Conservation (phyloP, 2,888 invertebrate genomes). For the Ormyrus nitidulus region DNA sequence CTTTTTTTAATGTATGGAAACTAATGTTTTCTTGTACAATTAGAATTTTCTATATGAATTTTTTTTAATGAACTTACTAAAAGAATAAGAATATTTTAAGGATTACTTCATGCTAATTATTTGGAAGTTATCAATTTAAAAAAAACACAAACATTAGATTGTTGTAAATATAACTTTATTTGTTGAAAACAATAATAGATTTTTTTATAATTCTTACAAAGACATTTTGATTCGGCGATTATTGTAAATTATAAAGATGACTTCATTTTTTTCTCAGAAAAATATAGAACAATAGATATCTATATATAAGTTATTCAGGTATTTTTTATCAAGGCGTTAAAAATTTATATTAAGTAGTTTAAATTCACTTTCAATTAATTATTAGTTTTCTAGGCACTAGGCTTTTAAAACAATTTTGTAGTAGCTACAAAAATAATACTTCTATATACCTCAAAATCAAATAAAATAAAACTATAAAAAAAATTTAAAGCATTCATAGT, state of each 20-base stretch:
- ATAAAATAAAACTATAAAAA: conserved; percentile 24
- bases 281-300: conserved; percentile 36
- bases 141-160: background rate
- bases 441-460: background rate
- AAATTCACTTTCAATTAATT: conserved; percentile 38
- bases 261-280: conserved; percentile 30
- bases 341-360: conserved; percentile 26
- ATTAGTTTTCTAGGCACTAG: conserved; percentile 12
- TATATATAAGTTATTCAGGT: conserved; percentile 40
- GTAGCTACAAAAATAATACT: conserved; percentile 5
- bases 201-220: conserved; percentile 33
- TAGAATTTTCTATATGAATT: too few species aligned
- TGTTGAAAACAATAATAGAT: conserved; percentile 34
- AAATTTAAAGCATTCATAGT: conserved; percentile 42
- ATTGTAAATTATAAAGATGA: conserved; percentile 40
- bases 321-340: conserved; percentile 43
- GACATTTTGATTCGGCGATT: conserved; percentile 39
- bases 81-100: too few species aligned
- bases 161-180: conserved; percentile 48
- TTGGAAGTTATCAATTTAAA: background rate
- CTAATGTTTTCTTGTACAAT: background rate
- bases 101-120: too few species aligned
- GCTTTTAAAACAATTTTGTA: background rate
- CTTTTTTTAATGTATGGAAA: background rate
- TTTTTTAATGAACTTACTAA: too few species aligned